Evolutionary conservation across 1,140 invertebrate genomes (phyloP).

Genomic region (Wiebesia pumilae): DNA sequence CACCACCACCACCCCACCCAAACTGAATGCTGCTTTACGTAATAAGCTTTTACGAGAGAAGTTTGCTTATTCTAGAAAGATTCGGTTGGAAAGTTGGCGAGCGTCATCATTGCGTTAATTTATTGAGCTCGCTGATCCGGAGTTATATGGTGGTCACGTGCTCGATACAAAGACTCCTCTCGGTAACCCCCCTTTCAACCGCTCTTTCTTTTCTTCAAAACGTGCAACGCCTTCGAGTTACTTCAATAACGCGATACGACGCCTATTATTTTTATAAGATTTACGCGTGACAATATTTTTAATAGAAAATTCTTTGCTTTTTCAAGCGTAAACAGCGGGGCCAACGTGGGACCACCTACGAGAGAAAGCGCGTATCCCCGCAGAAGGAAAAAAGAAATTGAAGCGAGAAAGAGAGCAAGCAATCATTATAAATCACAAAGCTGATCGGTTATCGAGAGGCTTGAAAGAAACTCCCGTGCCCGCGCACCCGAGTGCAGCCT

Average conservation of each 20-base stretch:
- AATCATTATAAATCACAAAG: slow-evolving; percentile 61
- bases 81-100: too few species aligned
- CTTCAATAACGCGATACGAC: not conserved
- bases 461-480: slow-evolving; percentile 23
- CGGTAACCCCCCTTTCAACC: too few species aligned
- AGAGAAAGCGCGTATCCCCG: slow-evolving; percentile 25
- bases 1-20: too few species aligned
- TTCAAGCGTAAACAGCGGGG: not conserved
- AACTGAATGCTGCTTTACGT: too few species aligned
- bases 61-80: too few species aligned
- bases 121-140: too few species aligned
- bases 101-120: too few species aligned
- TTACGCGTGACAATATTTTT: slow-evolving; percentile 27
- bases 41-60: too few species aligned
- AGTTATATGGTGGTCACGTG: too few species aligned
- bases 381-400: not conserved
- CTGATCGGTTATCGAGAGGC: slow-evolving; percentile 55
- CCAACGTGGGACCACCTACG: not conserved
- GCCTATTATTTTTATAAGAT: slow-evolving; percentile 10
- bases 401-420: slow-evolving; percentile 48
- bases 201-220: too few species aligned
- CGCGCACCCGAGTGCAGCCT: not conserved
- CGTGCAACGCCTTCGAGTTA: too few species aligned
- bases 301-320: slow-evolving; percentile 25
- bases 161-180: too few species aligned